A percentile compares a stretch with the other conserved stretches of the same genome.
These are phyloP conservation scores for Drosophila diplacantha DNA, from an alignment of 2,888 invertebrate genomes.

Conservation along the genomic window DNA sequence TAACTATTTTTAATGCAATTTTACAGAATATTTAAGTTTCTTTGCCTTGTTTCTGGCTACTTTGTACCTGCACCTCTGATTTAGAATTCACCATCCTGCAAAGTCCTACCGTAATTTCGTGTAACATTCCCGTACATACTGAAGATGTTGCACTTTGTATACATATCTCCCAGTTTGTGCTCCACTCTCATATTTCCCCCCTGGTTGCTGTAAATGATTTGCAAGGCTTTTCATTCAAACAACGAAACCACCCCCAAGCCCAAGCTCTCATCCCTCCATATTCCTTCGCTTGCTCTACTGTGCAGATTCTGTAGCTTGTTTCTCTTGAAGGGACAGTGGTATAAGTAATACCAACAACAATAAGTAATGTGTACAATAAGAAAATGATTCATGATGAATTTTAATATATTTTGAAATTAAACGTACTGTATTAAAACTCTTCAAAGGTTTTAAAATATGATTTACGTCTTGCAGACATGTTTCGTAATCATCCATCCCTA, in stretches of 20 bases:
- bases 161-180: conserved; percentile 16
- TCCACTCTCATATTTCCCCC: neutral
- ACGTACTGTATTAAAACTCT: neutral
- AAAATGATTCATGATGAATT: neutral
- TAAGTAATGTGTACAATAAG: neutral
- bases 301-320: neutral
- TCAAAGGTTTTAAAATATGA: neutral
- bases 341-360: neutral
- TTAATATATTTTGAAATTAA: neutral
- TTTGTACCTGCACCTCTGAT: neutral
- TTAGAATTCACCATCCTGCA: neutral
- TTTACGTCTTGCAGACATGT: neutral
- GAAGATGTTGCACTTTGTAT: conserved; percentile 33
- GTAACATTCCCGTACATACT: conserved; percentile 50
- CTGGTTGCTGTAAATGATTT: conserved; percentile 18
- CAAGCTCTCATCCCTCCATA: conserved; percentile 2
- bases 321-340: conserved; percentile 26
- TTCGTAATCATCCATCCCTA: neutral
- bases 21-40: neutral
- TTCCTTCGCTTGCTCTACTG: neutral
- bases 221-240: conserved; percentile 36
- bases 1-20: neutral
- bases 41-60: neutral
- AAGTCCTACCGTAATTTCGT: conserved; percentile 3
- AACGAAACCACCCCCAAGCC: conserved; percentile 47